Base-by-base conservation (phyloP, 2,888 invertebrate genomes). In the Arge pagana region DNA sequence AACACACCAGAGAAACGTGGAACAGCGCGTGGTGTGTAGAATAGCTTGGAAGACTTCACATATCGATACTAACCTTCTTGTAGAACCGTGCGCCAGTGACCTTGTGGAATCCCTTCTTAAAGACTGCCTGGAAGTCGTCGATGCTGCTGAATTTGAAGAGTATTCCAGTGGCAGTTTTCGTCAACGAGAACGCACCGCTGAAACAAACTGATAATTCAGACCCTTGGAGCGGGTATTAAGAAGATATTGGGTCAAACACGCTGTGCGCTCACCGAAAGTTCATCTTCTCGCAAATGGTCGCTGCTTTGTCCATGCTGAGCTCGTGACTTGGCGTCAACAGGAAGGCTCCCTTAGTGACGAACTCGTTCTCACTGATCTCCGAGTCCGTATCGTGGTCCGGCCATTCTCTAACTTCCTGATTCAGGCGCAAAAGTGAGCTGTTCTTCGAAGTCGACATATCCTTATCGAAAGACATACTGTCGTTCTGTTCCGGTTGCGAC, bases 101-200 rank as follows among this genome's bases (percentile, higher is more conserved):
- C 67, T 88, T 88, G 77, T 91, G 90, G 79, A 92, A 92, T 21
- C 90, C 91, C 74, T 91, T 91, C 78, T 90, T 87, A 81, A 86
- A 90, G 59, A 91, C 90, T 73, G 88, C 86, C 77, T 90, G 89
- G 77, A 88, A 92, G 74, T 92, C 92, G 62, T 91, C 91, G 60
- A 90, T 88, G 77, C 87, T 88, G 64, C 90, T 90, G 79, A 92
- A 92, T 78, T 90, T 91, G 81, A 92, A 92, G 58, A 92, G 83
- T 68, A 92, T 91, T 52, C 92, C 92, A 36, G 91, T 92, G 43
- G 92, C 91, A 1, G 92, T 92, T 81, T 90, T 91, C 58, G 91
- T 91, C 64, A 92, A 81, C 62, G 89, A 89, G 79, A 91, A 92
- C 68, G 90, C 89, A 48, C 90, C 90, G 67, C 89, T 87, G 79